Percentiles rank a stretch among this genome's conserved stretches.
Evolutionary conservation across 2,797 vertebrate species (phyloP).

Genomic region (Cuniculus paca): DNA sequence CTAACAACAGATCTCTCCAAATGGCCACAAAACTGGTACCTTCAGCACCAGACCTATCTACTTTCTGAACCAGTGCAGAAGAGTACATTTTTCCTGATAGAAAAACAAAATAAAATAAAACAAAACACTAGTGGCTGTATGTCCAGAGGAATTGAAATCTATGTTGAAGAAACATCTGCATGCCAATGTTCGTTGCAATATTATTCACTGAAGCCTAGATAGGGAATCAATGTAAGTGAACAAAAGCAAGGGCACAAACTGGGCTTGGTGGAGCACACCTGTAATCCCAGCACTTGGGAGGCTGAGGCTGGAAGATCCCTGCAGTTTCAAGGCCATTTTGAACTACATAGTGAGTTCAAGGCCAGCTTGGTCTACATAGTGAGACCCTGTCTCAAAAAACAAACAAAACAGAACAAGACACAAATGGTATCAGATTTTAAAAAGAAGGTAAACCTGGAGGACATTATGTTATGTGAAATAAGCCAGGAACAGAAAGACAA

Average conservation of each 20-base stretch:
- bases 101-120: neutral
- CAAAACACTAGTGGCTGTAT: neutral
- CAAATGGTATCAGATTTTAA: neutral
- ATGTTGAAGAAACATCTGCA: neutral
- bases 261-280: neutral
- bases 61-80: neutral
- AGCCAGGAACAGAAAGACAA: neutral
- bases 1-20: neutral
- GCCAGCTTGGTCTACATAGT: neutral
- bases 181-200: too few species aligned
- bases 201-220: neutral
- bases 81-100: slow-evolving; percentile 5
- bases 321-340: neutral
- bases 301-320: neutral
- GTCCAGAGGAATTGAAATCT: neutral
- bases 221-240: neutral
- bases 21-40: neutral
- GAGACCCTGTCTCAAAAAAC: neutral
- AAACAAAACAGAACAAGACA: neutral
- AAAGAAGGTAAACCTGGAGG: neutral
- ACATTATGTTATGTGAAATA: neutral
- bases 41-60: neutral
- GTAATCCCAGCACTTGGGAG: neutral
- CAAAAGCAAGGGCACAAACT: neutral
- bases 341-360: neutral